phyloP scores from a whole-genome alignment of 2,888 invertebrate species.

The Candidula unifasciata region DNA sequence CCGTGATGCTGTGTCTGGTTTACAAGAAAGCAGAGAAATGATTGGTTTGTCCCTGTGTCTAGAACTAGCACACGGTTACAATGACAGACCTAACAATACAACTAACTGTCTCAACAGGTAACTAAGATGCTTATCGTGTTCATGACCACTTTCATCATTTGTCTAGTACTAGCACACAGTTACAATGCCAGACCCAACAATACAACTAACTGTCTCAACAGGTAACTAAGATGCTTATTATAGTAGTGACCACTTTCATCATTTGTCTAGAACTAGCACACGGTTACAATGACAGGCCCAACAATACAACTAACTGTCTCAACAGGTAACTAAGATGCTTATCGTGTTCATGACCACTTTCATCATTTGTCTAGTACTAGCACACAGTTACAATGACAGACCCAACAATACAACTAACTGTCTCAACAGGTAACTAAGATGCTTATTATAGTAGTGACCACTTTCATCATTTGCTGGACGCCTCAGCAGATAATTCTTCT shows the following conservation, averaged over 20 bases:
- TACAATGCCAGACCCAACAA: background rate
- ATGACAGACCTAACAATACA: background rate
- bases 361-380: no score
- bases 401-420: background rate
- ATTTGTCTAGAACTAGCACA: no score
- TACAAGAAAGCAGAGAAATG: slow-evolving; percentile 63
- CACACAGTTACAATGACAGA: background rate
- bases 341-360: slow-evolving; percentile 63
- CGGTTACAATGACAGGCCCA: background rate
- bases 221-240: slow-evolving; percentile 69
- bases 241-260: slow-evolving; percentile 63
- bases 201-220: slow-evolving; percentile 41
- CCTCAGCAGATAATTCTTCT: slow-evolving; percentile 68
- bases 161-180: slow-evolving; percentile 48
- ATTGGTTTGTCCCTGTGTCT: slow-evolving; percentile 66
- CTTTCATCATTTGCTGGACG: slow-evolving; percentile 70
- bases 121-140: slow-evolving; percentile 67
- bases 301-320: background rate
- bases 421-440: slow-evolving; percentile 65
- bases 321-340: slow-evolving; percentile 69
- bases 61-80: background rate
- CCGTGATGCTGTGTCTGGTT: no score
- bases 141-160: slow-evolving; percentile 63
- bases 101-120: slow-evolving; percentile 57
- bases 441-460: slow-evolving; percentile 64